Evolutionary conservation across 2,888 invertebrate genomes (phyloP), one percentile per base, ranked within the genome.

Genomic region (Hanleya hanleyi): DNA sequence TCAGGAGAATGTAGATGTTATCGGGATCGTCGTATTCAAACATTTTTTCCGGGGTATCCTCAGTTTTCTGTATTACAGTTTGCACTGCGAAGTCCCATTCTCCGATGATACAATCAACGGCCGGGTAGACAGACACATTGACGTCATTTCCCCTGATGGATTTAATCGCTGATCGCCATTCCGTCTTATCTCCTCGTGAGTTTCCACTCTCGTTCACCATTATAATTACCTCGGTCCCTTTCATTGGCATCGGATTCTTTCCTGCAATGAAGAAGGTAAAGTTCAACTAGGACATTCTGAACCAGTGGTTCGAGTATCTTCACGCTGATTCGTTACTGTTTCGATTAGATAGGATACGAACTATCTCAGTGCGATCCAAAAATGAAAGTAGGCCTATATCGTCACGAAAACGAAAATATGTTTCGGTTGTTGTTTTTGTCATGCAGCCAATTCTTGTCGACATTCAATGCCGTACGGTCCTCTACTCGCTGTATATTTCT

Each of bases 1-100:
- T 97, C 87, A 95, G 97, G 2, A 97, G 92, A 0, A 97, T 91
- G 86, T 94, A 96, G 78, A 97, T 92, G 12, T 94, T 93, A 69
- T 94, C 92, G 74, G 75, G 69, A 36, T 78, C 74, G 35, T 68
- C 70, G 32, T 61, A 57, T 12, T 76, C 50, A 51, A 67, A 36
- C 41, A 47, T 47, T 6, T 50, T 64, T 5, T 15, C n/a, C 22
- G 37, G 12, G 1, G 15, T 18, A 22, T 37, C 37, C 22, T 64
- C 35, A 2, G 29, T 41, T 1, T 51, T 50, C 47, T 51, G 64
- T 1, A 62, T 22, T 9, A 50, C 49, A 1, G 73, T 74, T 62
- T 73, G 70, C 18, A 82, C 74, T 29, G 47, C 69, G 12, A 79
- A n/a, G 35, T 47, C n/a, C 69, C 76, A 80, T 37, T 69, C 62